phyloP scores from a whole-genome alignment of 2,797 vertebrate genomes.

The Podarcis siculus region DNA sequence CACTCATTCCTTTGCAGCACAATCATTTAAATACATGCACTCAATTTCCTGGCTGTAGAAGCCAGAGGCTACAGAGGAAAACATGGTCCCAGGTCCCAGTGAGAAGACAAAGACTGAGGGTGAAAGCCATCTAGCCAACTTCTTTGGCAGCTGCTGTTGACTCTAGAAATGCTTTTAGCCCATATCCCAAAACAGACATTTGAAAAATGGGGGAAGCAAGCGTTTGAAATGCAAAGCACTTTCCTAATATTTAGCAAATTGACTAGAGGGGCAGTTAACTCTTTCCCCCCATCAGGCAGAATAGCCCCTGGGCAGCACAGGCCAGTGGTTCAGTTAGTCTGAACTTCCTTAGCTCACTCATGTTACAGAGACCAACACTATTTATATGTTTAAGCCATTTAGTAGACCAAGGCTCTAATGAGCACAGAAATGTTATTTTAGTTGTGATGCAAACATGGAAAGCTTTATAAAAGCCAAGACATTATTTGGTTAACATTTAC shows the following conservation, averaged over 20 bases:
- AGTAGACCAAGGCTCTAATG: neutral
- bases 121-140: neutral
- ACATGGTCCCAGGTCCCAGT: neutral
- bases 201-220: neutral
- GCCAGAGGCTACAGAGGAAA: no score
- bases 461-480: neutral
- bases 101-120: neutral
- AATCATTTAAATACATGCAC: neutral
- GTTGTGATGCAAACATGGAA: neutral
- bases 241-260: neutral
- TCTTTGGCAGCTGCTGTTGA: neutral
- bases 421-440: neutral
- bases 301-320: no score
- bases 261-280: neutral
- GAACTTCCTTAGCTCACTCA: neutral
- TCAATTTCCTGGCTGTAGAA: neutral
- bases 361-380: neutral
- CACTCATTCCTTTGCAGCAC: neutral
- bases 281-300: neutral
- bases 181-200: neutral
- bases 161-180: neutral
- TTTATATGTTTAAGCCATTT: conserved; percentile 1
- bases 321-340: neutral
- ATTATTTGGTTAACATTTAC: conserved; percentile 21
- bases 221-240: neutral